Evolutionary conservation across 2,797 vertebrate species (phyloP), one percentile per base, ranked within the genome.

Genomic region (Mus caroli): DNA sequence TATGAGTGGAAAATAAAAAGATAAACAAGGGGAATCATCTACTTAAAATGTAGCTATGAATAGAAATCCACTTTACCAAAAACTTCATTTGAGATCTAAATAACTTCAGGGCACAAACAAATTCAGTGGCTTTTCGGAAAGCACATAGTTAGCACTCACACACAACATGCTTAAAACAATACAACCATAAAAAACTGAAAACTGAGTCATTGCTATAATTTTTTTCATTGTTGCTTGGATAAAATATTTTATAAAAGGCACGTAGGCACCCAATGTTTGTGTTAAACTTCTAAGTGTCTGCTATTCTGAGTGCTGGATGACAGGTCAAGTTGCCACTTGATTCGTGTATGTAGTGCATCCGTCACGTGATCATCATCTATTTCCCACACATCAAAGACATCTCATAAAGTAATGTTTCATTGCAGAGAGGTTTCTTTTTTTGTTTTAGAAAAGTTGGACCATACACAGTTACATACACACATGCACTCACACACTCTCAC

Each of bases 231-330:
- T 13, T 93, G 22, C 34, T 90, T 24, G 14, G 9, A 94, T 22
- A 40, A 92, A 97, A 54, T 79, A 83, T 26, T 92, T 50, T 50
- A 20, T 92, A 91, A 96, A 92, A 92, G 15, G 43, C 28, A 83
- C 0, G 67, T 73, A 31, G 40, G 1, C 10, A 60, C 62, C 15
- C n/a, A 90, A 24, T 75, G 50, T 52, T 94, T 75, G 50, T 52
- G 93, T 17, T 54, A 71, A 73, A n/a, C 12, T 50, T 77, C 11
- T 10, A 88, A 60, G 43, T 50, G 58, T 58, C 34, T 67, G 15
- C 9, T 50, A 71, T 71, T 91, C 64, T 84, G 14, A 77, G 71
- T 20, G 14, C 40, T 58, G 26, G 75, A 0, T 15, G 58, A 20
- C 34, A 90, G 13, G 34, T 5, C 71, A 12, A 58, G 7, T 56